Percentiles rank a stretch among this genome's conserved stretches.
Conservation (phyloP, 2,797 vertebrate genomes). For the Heterohyrax brucei region DNA sequence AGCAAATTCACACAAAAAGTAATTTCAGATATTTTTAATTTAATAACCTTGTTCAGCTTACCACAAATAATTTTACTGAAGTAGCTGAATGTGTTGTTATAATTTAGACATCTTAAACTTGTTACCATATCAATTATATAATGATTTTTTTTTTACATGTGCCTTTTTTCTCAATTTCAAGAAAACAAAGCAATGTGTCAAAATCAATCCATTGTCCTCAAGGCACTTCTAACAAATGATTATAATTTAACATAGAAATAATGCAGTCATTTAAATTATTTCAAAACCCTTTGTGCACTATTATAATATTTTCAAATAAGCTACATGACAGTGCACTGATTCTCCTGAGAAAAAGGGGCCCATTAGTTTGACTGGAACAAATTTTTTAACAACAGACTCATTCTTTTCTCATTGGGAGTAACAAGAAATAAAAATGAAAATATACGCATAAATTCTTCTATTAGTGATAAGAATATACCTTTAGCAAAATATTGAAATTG, state of each 20-base stretch:
- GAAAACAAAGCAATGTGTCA: slow-evolving; percentile 72
- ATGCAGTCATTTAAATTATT: slow-evolving; percentile 78
- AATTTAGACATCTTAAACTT: background rate
- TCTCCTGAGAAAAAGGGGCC: slow-evolving; percentile 59
- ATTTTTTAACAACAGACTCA: background rate
- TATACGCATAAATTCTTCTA: background rate
- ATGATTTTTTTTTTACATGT: background rate
- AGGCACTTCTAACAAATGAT: slow-evolving; percentile 61
- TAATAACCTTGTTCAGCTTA: background rate
- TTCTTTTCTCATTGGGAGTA: background rate
- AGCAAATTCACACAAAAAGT: background rate
- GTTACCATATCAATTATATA: background rate
- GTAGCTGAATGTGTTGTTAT: background rate
- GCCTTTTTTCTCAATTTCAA: background rate
- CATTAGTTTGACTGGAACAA: slow-evolving; percentile 66
- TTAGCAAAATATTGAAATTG: background rate
- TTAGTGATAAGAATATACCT: slow-evolving; percentile 45
- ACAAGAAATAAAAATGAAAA: background rate
- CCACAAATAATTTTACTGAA: background rate
- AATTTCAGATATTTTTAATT: slow-evolving; percentile 35
- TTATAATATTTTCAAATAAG: slow-evolving; percentile 68
- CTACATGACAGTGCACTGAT: slow-evolving; percentile 14
- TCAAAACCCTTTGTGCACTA: slow-evolving; percentile 61
- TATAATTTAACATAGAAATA: slow-evolving; percentile 64
- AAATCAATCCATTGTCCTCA: slow-evolving; percentile 54